Evolutionary conservation across 1,140 invertebrate species (phyloP), one percentile per base, ranked within the genome.

Genomic region (Ruditapes philippinarum): DNA sequence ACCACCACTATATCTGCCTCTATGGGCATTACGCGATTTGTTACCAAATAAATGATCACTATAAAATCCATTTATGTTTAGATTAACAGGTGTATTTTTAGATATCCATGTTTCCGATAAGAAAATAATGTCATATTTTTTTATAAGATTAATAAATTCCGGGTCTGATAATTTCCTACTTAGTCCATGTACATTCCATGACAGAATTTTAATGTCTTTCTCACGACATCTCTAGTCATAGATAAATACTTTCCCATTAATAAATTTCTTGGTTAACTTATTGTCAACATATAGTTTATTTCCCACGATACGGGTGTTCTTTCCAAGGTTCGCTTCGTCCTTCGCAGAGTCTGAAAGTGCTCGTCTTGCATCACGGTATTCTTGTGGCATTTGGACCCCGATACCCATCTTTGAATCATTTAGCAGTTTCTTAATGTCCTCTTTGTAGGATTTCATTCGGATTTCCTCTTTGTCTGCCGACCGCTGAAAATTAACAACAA

Each of bases 141-240:
- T 31, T 25, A 81, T 28, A 60, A 42, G 22, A n/a, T 40, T 40
- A 25, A 81, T 38, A 49, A 78, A 78, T 9, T 81, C 78, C 22
- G 57, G 25, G 36, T 57, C 54, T 4, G 7, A 7, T 31, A 81
- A 36, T 60, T 81, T 81, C 19, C 54, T n/a, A 19, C 17, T 28
- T 22, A 81, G 78, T 28, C 74, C 36, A 54, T 78, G 33, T n/a
- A 78, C 42, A 49, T 78, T 78, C 74, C 74, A 78, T 14, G 28
- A 68, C 2, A 68, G 25, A 33, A 68, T 31, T 31, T 68, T 68
- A 68, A 68, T 33, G 22, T 68, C 62, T 4, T 68, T 68, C 62
- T 68, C 62, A 19, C 12, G 31, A 68, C 62, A 31, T 38, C 62
- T 38, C 31, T 68, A 68, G 25, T 9, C 7, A 22, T 57, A 3